Percentiles rank a stretch among this genome's conserved stretches.
These are phyloP conservation scores for Pontoporia blainvillei DNA, from an alignment of 2,113 vertebrate species.

Conservation along the genomic window DNA sequence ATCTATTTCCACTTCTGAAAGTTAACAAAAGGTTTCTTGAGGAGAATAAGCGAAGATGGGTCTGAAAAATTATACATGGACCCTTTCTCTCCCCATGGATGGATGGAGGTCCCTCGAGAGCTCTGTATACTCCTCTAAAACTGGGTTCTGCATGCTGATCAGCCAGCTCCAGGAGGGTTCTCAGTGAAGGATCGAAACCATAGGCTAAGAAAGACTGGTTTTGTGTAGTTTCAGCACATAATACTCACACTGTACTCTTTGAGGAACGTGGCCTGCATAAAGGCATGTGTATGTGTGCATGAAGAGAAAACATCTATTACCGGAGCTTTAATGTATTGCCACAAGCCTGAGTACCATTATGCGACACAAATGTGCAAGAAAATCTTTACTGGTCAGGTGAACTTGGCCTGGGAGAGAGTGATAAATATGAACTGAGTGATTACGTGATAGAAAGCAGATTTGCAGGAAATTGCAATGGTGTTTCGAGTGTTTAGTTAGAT, in stretches of 20 bases:
- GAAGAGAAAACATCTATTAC: conserved; percentile 12
- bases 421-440: conserved; percentile 12
- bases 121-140: background rate
- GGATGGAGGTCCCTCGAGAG: background rate
- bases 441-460: background rate
- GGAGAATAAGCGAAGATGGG: background rate
- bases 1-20: background rate
- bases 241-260: background rate
- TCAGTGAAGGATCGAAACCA: background rate
- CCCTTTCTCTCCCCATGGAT: background rate
- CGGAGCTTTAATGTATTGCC: background rate
- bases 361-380: background rate
- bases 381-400: background rate
- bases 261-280: background rate
- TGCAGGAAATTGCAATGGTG: background rate
- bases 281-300: background rate
- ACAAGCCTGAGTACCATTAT: background rate
- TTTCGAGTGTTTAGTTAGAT: conserved; percentile 34
- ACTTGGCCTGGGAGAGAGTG: background rate
- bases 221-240: background rate
- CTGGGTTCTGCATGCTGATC: background rate
- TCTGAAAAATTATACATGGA: background rate
- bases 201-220: background rate
- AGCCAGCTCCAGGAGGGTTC: background rate
- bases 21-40: background rate